A percentile compares a stretch with the other conserved stretches of the same genome.
Evolutionary conservation across 2,113 vertebrate species (phyloP).

Genomic region (Agapornis roseicollis): DNA sequence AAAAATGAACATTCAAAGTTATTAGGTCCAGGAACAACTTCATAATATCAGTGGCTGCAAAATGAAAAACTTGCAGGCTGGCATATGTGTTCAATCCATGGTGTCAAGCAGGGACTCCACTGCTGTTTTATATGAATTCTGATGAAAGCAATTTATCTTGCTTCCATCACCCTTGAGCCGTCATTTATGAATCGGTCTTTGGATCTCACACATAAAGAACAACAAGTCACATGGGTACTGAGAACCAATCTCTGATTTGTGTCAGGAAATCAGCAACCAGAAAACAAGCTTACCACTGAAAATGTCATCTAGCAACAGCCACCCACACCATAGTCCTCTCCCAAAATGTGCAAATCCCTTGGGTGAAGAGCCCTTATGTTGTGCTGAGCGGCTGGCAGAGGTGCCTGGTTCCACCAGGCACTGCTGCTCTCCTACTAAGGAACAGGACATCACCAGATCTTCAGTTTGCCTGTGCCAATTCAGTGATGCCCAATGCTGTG

Average conservation of each 20-base stretch:
- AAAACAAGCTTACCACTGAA: conserved; percentile 12
- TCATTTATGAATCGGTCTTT: conserved; percentile 43
- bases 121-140: conserved; percentile 40
- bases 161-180: background rate
- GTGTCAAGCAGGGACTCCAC: conserved; percentile 11
- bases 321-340: background rate
- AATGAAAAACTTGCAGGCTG: conserved; percentile 5
- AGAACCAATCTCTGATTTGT: background rate
- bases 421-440: accelerated
- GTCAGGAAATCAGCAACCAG: background rate
- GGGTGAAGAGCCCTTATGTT: background rate
- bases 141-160: conserved; percentile 23
- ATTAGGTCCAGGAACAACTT: conserved; percentile 19
- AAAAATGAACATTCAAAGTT: conserved; percentile 3
- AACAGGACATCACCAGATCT: background rate
- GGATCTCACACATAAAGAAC: background rate
- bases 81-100: conserved; percentile 19
- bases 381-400: background rate
- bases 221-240: background rate
- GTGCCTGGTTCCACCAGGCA: background rate
- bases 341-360: background rate
- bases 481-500: accelerated
- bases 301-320: background rate
- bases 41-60: conserved; percentile 22
- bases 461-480: background rate